Conservation (phyloP, 2,797 vertebrate genomes). For the Sitta carolinensis region DNA sequence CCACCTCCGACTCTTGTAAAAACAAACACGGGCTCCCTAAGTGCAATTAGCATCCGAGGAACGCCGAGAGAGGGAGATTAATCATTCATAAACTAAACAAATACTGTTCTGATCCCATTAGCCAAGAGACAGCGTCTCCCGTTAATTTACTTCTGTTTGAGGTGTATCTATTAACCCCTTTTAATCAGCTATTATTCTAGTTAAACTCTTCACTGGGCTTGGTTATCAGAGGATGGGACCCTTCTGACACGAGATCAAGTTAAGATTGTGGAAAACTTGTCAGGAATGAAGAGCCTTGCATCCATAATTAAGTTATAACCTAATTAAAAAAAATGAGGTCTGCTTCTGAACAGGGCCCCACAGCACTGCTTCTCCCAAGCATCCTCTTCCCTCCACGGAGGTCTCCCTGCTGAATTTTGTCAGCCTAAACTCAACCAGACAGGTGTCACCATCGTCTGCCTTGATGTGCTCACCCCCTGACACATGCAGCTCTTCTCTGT, state of each 20-base stretch:
- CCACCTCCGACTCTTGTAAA: slow-evolving; percentile 49
- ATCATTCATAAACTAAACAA: slow-evolving; percentile 74
- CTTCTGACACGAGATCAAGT: slow-evolving; percentile 62
- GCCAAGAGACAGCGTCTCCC: slow-evolving; percentile 25
- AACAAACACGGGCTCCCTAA: slow-evolving; percentile 54
- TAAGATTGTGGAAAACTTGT: slow-evolving; percentile 58
- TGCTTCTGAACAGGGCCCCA: not conserved
- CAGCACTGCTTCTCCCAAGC: not conserved
- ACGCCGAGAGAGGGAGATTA: slow-evolving; percentile 57
- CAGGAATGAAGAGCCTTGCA: slow-evolving; percentile 20
- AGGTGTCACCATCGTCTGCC: slow-evolving; percentile 27
- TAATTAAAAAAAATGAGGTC: slow-evolving; percentile 33
- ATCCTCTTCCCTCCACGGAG: not conserved
- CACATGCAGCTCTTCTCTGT: not conserved
- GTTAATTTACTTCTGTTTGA: slow-evolving; percentile 68
- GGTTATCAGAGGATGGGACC: slow-evolving; percentile 43
- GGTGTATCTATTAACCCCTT: slow-evolving; percentile 71
- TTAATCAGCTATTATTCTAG: slow-evolving; percentile 62
- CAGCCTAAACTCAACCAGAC: slow-evolving; percentile 63
- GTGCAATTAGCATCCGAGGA: slow-evolving; percentile 61
- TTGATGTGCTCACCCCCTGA: slow-evolving; percentile 51
- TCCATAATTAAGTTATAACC: slow-evolving; percentile 41
- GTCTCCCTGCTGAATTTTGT: slow-evolving; percentile 39
- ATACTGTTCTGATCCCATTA: slow-evolving; percentile 71
- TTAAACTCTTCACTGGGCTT: slow-evolving; percentile 47